Base-by-base conservation (phyloP, 2,888 invertebrate genomes). In the Syrista parreyssii region DNA sequence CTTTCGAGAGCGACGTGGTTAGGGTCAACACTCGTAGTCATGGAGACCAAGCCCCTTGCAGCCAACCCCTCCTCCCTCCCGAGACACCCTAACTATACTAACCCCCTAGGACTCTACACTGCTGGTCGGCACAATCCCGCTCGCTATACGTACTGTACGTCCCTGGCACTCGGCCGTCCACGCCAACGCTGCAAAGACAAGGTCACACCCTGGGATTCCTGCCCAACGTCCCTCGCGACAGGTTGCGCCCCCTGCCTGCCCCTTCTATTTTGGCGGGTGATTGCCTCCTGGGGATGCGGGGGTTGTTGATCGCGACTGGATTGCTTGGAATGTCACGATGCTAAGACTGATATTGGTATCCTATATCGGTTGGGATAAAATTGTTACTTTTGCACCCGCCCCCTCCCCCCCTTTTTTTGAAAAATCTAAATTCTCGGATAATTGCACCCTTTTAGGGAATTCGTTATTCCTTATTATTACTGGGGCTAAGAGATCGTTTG, bases 11-110 rank as follows among this genome's bases (percentile, higher is more conserved):
- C 81, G 78, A 78, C 80, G 80, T 83, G 82, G 79, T 77, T 77
- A 80, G 88, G 90, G 90, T 90, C 89, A 90, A 90, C 89, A 90
- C 84, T 86, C 89, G 90, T 90, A 87, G 83, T 84, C 89, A 90
- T 89, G 89, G 86, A 83, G 80, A 88, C 86, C 31, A 82, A 79
- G 76, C 85, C 81, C 55, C 55, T 55, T 55, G 55, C 55, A 40
- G 40, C 40, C 40, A 69, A 69, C 84, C 83, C 83, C 82, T 78
- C 83, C 81, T 23, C 68, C 68, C 68, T 15, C 40, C 40, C 15
- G 40, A 4, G 15, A 40, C 40, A 55, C 23, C 55, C 55, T 55
- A 55, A 23, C 55, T 55, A 55, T 55, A 23, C 23, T 55, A 55
- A 36, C 36, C 55, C 55, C 9, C 23, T 55, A 55, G 9, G 23